Base-by-base conservation (phyloP, 2,888 invertebrate genomes). In the Amaurobius ferox region DNA sequence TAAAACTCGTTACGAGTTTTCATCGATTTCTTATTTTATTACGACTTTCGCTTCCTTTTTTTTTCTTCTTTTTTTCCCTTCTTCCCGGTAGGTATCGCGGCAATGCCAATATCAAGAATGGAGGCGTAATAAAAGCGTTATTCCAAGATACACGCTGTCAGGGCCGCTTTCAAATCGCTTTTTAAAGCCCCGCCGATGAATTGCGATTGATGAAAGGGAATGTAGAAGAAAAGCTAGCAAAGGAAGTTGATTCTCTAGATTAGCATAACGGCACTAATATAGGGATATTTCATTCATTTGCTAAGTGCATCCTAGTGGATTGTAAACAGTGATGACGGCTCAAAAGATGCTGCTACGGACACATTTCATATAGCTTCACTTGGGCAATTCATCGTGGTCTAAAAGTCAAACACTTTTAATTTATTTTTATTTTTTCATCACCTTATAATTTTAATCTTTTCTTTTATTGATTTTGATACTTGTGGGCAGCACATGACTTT, bases 11-110 rank as follows among this genome's bases (percentile, higher is more conserved):
- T 78, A 85, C 83, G 77, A 78, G 72, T 85, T 77, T 85, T 85
- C 83, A 85, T 85, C 83, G 83, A 85, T 85, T 72, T 78, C 77
- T 85, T 78, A 85, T 85, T 85, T 85, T 85, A 85, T 85, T 85
- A 85, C 83, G 83, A 83, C 76, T 83, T 72, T 72, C 77, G 35
- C 72, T 55, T 48, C 28, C 70, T 66, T 32, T 32, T 35, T 19
- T 32, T 66, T 66, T 66, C 19, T 66, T 66, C 23, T 29, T 32
- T 67, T 30, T 5, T 23, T 32, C 26, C n/a, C n/a, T n/a, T n/a
- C n/a, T n/a, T n/a, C n/a, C n/a, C n/a, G n/a, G 40, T 68, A 68
- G 68, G 68, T 68, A 64, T 64, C 30, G 64, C 64, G 30, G 30
- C 29, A 35, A 44, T 48, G 77, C 68, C 77, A 77, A 72, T 66